phyloP scores from a whole-genome alignment of 2,113 vertebrate species.

The Raphicerus campestris region DNA sequence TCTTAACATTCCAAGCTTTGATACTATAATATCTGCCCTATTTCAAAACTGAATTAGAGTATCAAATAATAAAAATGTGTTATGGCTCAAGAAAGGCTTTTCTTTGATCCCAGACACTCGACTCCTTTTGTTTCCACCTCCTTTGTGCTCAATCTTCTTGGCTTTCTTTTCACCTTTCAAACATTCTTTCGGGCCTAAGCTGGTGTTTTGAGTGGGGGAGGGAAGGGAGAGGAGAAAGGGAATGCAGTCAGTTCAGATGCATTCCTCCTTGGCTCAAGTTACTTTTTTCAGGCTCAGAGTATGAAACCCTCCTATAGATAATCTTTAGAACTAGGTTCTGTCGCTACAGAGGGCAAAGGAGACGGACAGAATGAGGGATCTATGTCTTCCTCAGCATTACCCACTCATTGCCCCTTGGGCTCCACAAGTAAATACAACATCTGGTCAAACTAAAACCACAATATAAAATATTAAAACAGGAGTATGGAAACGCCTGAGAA shows the following conservation, averaged over 20 bases:
- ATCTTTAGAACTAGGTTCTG: conserved; percentile 12
- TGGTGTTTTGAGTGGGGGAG: conserved; percentile 37
- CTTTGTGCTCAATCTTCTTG: conserved; percentile 55
- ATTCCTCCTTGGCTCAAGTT: conserved; percentile 46
- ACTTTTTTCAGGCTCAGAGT: conserved; percentile 37
- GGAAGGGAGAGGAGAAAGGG: conserved; percentile 28
- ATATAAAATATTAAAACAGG: conserved; percentile 63
- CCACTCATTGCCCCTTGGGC: neutral
- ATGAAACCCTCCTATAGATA: neutral
- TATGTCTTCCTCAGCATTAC: neutral
- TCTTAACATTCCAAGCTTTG: neutral
- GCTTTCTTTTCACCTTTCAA: conserved; percentile 59
- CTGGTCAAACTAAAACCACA: conserved; percentile 58
- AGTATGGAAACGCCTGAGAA: conserved; percentile 48
- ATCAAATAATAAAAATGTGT: conserved; percentile 10
- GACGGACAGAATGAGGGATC: neutral
- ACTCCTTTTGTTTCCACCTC: conserved; percentile 48
- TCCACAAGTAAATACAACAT: conserved; percentile 49
- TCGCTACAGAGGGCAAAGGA: neutral
- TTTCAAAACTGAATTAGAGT: conserved; percentile 31
- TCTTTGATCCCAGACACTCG: conserved; percentile 14
- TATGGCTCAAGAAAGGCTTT: neutral
- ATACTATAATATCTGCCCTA: neutral
- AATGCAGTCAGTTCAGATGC: conserved; percentile 45
- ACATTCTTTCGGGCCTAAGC: conserved; percentile 60